Evolutionary conservation across 2,888 invertebrate genomes (phyloP).

Genomic region (Agapostemon virescens): DNA sequence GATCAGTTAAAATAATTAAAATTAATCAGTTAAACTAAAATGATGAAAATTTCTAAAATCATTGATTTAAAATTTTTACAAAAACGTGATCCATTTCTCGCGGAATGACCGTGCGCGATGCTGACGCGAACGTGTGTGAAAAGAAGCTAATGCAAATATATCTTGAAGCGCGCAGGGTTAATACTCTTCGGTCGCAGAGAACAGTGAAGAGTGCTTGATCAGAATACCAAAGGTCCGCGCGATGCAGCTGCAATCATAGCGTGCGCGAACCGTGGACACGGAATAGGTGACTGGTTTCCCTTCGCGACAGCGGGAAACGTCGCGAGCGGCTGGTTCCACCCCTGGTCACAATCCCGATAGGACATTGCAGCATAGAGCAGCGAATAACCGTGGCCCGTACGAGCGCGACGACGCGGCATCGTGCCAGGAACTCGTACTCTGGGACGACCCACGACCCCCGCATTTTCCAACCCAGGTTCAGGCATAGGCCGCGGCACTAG

Average conservation of each 20-base stretch:
- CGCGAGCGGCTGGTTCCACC: constrained; percentile 55
- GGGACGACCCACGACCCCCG: constrained; percentile 72
- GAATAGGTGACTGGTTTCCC: constrained; percentile 23
- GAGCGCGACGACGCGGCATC: constrained; percentile 76
- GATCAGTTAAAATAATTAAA: too few relatives aligned
- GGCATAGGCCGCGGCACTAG: constrained; percentile 78
- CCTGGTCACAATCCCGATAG: constrained; percentile 57
- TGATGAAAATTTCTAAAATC: too few relatives aligned
- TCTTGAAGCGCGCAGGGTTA: neutral
- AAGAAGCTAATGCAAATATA: too few relatives aligned
- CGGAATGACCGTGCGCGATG: too few relatives aligned
- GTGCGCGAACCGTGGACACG: neutral
- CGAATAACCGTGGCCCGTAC: constrained; percentile 69
- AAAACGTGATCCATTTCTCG: too few relatives aligned
- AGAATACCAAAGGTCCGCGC: neutral
- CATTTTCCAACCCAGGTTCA: constrained; percentile 69
- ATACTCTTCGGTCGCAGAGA: neutral
- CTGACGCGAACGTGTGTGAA: too few relatives aligned
- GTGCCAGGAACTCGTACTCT: constrained; percentile 73
- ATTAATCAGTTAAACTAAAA: too few relatives aligned
- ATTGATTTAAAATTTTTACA: too few relatives aligned
- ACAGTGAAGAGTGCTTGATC: neutral
- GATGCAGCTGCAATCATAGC: neutral
- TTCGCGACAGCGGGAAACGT: constrained; percentile 34
- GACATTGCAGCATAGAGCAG: constrained; percentile 56